These are phyloP conservation scores for Phragmatobia fuliginosa DNA, from an alignment of 2,888 invertebrate genomes.

Conservation along the genomic window DNA sequence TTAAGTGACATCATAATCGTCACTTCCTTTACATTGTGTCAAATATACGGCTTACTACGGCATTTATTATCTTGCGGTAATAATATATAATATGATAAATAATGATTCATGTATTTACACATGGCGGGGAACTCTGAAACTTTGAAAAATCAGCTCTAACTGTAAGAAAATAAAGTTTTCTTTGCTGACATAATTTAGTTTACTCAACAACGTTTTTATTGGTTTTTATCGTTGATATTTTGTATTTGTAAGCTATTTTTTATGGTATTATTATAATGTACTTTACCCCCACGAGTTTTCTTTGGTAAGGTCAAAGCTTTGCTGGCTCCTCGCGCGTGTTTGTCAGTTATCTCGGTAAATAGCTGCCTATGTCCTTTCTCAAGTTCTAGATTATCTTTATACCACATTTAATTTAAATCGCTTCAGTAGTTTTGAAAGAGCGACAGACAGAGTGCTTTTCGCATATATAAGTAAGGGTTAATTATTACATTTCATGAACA, in stretches of 20 bases:
- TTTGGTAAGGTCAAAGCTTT: neutral
- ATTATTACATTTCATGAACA: too few species aligned
- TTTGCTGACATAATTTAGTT: neutral
- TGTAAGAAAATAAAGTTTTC: neutral
- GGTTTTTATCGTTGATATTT: neutral
- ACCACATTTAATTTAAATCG: too few species aligned
- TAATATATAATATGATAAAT: constrained; percentile 46
- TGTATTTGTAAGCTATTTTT: neutral
- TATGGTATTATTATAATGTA: neutral
- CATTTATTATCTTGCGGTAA: constrained; percentile 42
- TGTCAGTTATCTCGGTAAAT: too few species aligned
- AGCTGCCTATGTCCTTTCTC: too few species aligned
- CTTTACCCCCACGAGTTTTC: neutral
- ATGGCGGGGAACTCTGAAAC: constrained; percentile 34
- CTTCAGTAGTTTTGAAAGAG: too few species aligned
- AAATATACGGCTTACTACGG: constrained; percentile 47
- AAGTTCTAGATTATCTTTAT: too few species aligned
- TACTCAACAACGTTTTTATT: neutral
- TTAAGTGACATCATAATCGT: constrained; percentile 56
- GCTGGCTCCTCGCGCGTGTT: neutral
- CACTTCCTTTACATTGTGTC: constrained; percentile 47
- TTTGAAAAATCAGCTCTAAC: constrained; percentile 37
- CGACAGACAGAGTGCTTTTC: too few species aligned
- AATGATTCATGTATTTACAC: constrained; percentile 54
- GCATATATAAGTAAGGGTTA: too few species aligned